Conservation (phyloP, 1,140 invertebrate species). For the Drosophila nigrodunni region DNA sequence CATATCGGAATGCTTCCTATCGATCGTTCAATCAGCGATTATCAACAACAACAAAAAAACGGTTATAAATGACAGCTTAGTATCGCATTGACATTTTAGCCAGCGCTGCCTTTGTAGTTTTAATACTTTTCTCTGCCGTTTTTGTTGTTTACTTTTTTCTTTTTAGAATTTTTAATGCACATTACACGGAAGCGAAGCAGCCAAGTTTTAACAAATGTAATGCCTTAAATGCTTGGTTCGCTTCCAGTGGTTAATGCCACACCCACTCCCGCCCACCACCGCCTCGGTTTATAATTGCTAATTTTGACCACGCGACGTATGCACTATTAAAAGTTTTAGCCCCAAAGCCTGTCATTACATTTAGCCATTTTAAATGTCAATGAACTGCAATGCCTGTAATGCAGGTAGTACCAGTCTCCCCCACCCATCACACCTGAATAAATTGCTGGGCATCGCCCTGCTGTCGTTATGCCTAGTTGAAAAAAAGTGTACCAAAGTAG, state of each 20-base stretch:
- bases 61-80: conserved; percentile 27
- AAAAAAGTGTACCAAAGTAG: background rate
- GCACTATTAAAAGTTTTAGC: conserved; percentile 58
- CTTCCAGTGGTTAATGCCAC: conserved; percentile 46
- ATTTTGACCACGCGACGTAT: conserved; percentile 66
- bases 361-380: conserved; percentile 52
- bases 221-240: conserved; percentile 52
- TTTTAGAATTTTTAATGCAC: conserved; percentile 48
- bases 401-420: background rate
- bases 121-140: background rate
- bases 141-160: conserved; percentile 12
- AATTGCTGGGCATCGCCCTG: background rate
- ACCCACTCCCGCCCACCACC: background rate
- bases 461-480: background rate
- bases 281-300: conserved; percentile 65
- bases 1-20: too few species aligned
- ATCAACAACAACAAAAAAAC: conserved; percentile 14
- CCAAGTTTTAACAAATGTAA: too few species aligned
- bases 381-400: conserved; percentile 6
- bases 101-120: conserved; percentile 52
- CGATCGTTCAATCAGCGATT: too few species aligned
- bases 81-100: conserved; percentile 78
- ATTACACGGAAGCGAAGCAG: conserved; percentile 67
- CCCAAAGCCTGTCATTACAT: conserved; percentile 44
- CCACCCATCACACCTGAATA: background rate